phyloP scores from a whole-genome alignment of 1,140 invertebrate genomes.

The Stenopsyche tienmushanensis region DNA sequence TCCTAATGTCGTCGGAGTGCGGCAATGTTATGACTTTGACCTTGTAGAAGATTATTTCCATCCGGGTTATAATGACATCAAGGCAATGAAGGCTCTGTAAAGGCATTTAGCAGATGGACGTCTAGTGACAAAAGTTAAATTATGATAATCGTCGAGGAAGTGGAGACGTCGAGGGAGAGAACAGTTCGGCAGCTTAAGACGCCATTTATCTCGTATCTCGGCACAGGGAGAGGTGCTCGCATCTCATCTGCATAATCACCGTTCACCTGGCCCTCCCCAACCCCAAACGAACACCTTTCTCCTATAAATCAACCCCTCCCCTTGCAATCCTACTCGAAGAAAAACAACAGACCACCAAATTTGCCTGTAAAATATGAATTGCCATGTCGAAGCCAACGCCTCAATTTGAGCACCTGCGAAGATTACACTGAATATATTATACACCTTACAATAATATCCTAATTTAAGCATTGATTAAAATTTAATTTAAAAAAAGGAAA shows the following conservation, averaged over 20 bases:
- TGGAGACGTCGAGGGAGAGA: background rate
- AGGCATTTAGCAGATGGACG: constrained; percentile 14
- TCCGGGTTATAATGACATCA: background rate
- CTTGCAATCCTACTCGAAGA: background rate
- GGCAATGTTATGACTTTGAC: background rate
- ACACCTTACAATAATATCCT: no score
- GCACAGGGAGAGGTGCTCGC: constrained; percentile 14
- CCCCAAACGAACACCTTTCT: background rate
- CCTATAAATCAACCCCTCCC: background rate
- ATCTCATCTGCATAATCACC: constrained; percentile 38
- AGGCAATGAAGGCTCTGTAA: background rate
- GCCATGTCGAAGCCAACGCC: no score
- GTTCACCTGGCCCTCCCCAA: constrained; percentile 20
- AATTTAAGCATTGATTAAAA: no score
- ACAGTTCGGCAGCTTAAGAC: constrained; percentile 37
- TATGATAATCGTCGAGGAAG: constrained; percentile 33
- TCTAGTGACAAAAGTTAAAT: constrained; percentile 35
- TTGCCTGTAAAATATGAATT: background rate
- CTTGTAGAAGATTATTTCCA: background rate
- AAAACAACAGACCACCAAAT: background rate
- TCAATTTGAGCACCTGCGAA: no score
- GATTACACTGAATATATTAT: no score
- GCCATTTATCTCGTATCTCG: constrained; percentile 36
- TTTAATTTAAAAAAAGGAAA: no score
- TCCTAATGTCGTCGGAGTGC: background rate